A percentile compares a stretch with the other conserved stretches of the same genome.
Evolutionary conservation across 2,113 vertebrate species (phyloP).

Genomic region (Tylochromis polylepis): DNA sequence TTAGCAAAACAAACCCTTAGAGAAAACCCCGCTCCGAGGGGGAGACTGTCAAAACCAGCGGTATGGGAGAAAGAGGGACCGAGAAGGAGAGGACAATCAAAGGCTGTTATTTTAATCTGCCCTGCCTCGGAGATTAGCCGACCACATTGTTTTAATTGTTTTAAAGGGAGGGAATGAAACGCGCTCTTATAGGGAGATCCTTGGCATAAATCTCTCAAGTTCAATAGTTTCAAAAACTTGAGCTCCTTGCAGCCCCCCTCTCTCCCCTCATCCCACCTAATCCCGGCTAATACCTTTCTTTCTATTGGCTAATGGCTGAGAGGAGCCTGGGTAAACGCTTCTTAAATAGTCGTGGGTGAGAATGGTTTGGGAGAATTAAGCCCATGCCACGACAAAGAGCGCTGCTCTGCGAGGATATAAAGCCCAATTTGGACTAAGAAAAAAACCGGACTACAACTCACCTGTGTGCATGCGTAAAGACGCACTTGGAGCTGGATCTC

Average conservation of each 20-base stretch:
- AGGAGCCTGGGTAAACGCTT: slow-evolving; percentile 75
- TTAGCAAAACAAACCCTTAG: slow-evolving; percentile 75
- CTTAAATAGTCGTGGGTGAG: slow-evolving; percentile 75
- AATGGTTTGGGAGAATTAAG: slow-evolving; percentile 62
- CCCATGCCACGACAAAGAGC: slow-evolving; percentile 35
- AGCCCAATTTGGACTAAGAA: background rate
- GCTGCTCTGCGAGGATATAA: slow-evolving; percentile 17
- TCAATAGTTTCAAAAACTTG: slow-evolving; percentile 82
- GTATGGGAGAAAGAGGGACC: slow-evolving; percentile 49
- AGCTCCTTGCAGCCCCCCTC: slow-evolving; percentile 66
- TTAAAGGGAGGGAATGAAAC: slow-evolving; percentile 72
- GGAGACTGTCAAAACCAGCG: slow-evolving; percentile 46
- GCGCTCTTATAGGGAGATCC: slow-evolving; percentile 69
- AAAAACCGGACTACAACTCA: background rate
- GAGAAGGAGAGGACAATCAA: slow-evolving; percentile 71
- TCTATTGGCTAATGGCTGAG: slow-evolving; percentile 80
- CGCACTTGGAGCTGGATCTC: background rate
- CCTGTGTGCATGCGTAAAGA: background rate
- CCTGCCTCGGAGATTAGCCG: slow-evolving; percentile 75
- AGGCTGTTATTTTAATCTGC: slow-evolving; percentile 78
- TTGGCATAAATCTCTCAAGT: slow-evolving; percentile 77
- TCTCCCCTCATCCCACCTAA: slow-evolving; percentile 76
- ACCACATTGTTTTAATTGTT: slow-evolving; percentile 81
- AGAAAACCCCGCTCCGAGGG: slow-evolving; percentile 33
- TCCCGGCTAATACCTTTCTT: slow-evolving; percentile 80